Evolutionary conservation across 2,888 invertebrate species (phyloP).

Genomic region (Drosophila lutescens): DNA sequence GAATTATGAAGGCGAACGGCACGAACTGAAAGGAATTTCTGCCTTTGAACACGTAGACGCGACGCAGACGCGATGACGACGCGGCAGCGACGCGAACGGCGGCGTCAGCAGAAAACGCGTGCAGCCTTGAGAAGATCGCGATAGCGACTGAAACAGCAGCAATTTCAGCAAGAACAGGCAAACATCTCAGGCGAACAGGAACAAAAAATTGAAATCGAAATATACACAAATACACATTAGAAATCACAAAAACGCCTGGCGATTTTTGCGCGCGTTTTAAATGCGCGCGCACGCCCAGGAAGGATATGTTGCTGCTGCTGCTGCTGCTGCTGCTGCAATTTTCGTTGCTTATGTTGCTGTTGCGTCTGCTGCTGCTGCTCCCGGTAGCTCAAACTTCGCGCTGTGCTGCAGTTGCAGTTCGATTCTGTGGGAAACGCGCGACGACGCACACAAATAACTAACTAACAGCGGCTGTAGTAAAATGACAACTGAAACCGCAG

Average conservation of each 20-base stretch:
- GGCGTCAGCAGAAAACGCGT: conserved; percentile 42
- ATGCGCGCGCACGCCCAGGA: conserved; percentile 15
- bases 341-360: background rate
- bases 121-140: conserved; percentile 59
- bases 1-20: conserved; percentile 41
- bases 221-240: too few species aligned
- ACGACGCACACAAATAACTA: conserved; percentile 72
- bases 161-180: conserved; percentile 26
- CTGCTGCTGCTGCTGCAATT: background rate
- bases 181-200: background rate
- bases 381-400: conserved; percentile 58
- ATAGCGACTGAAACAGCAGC: conserved; percentile 31
- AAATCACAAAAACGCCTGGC: too few species aligned
- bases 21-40: conserved; percentile 72
- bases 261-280: conserved; percentile 43
- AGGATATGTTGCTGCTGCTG: conserved; percentile 11
- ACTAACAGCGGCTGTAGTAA: conserved; percentile 78
- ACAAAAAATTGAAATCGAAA: background rate
- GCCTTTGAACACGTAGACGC: conserved; percentile 72
- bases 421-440: conserved; percentile 47
- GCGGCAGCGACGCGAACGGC: conserved; percentile 38
- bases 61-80: conserved; percentile 44
- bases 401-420: background rate
- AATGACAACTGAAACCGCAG: conserved; percentile 77
- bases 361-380: conserved; percentile 13